Conservation (phyloP, 2,888 invertebrate genomes). For the Syritta pipiens region DNA sequence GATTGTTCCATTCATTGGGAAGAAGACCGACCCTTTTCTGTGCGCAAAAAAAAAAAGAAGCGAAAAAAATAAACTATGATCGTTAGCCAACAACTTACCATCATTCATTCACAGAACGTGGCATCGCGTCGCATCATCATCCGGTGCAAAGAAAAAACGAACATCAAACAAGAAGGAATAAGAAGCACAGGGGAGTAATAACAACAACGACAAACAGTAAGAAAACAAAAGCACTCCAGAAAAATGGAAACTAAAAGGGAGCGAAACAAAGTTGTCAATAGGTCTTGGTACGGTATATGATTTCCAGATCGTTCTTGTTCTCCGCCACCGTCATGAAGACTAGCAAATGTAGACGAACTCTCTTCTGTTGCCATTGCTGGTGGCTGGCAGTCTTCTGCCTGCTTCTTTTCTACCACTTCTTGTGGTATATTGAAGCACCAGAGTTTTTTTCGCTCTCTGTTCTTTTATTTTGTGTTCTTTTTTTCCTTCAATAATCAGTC, state of each 20-base stretch:
- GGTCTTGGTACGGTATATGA: conserved; percentile 67
- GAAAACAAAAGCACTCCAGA: conserved; percentile 25
- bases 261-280: conserved; percentile 61
- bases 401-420: conserved; percentile 24
- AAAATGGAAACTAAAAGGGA: conserved; percentile 31
- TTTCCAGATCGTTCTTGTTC: conserved; percentile 54
- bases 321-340: conserved; percentile 6
- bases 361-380: conserved; percentile 9
- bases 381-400: not conserved
- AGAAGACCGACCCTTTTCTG: conserved; percentile 34
- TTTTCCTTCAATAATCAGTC: conserved; percentile 73
- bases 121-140: conserved; percentile 60
- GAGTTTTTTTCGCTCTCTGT: conserved; percentile 19
- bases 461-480: not conserved
- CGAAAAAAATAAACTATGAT: conserved; percentile 10
- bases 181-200: conserved; percentile 28
- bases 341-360: conserved; percentile 58
- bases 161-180: conserved; percentile 8
- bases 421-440: conserved; percentile 66
- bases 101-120: conserved; percentile 69
- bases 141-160: conserved; percentile 45
- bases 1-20: conserved; percentile 54
- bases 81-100: conserved; percentile 51
- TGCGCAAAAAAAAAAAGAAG: conserved; percentile 1
- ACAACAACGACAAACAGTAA: conserved; percentile 29